Evolutionary conservation across 2,888 invertebrate species (phyloP).

Genomic region (Dendrolimus houi): DNA sequence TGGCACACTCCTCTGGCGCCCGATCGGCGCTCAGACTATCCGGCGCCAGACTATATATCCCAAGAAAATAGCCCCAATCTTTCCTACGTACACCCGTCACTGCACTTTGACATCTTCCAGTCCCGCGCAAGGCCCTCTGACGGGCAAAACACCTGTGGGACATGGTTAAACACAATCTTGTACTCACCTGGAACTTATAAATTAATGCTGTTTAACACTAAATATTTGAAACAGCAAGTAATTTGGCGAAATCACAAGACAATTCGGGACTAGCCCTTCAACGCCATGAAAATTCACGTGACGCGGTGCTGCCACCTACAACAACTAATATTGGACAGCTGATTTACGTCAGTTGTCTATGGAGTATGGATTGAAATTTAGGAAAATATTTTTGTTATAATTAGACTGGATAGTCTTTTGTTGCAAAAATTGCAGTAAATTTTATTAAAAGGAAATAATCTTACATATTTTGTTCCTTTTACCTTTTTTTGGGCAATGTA

Average conservation of each 20-base stretch:
- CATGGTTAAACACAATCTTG: constrained; percentile 21
- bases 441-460: too few relatives aligned
- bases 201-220: constrained; percentile 67
- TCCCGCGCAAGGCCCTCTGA: constrained; percentile 56
- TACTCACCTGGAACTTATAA: constrained; percentile 66
- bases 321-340: constrained; percentile 66
- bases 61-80: constrained; percentile 55
- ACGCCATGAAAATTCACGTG: constrained; percentile 80
- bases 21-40: constrained; percentile 51
- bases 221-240: constrained; percentile 66
- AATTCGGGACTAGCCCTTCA: constrained; percentile 74
- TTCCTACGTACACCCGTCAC: constrained; percentile 49
- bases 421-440: too few relatives aligned
- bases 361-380: constrained; percentile 13
- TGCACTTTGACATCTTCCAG: constrained; percentile 55
- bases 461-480: neutral
- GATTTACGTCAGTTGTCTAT: constrained; percentile 77
- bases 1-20: constrained; percentile 43
- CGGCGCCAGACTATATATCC: constrained; percentile 50
- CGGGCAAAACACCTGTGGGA: constrained; percentile 16
- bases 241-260: constrained; percentile 76
- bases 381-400: neutral
- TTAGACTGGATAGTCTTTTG: too few relatives aligned
- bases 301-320: constrained; percentile 77
- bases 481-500: neutral